These are phyloP conservation scores for Girardia tigrina DNA, from an alignment of 2,888 invertebrate species.

Conservation along the genomic window DNA sequence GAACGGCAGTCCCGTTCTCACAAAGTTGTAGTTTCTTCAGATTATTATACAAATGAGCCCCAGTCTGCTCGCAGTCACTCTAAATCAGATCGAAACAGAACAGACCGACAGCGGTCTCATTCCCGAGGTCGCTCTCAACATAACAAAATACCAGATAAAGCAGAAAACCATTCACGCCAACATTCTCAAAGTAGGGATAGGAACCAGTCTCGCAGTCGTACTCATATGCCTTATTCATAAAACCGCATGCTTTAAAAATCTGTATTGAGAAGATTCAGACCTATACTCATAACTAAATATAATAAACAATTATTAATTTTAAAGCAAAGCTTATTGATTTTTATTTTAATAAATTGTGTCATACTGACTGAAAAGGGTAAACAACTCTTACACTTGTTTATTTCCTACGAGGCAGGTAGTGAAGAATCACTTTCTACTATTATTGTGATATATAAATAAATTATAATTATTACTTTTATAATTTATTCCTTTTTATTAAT, in stretches of 20 bases:
- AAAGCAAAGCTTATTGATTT: not conserved
- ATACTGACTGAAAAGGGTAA: not conserved
- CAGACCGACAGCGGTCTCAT: not conserved
- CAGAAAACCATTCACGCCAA: not conserved
- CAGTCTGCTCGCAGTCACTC: not conserved
- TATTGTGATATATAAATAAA: no score
- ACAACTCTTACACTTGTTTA: no score
- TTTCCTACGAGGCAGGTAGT: no score
- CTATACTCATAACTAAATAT: not conserved
- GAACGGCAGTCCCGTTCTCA: slow-evolving; percentile 6
- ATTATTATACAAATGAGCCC: not conserved
- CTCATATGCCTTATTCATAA: slow-evolving; percentile 23
- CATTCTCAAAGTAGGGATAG: slow-evolving; percentile 7
- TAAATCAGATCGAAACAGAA: not conserved
- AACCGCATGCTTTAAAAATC: not conserved
- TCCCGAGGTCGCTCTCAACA: not conserved
- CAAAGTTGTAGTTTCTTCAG: slow-evolving; percentile 1
- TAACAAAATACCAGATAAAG: not conserved
- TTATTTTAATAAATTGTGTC: slow-evolving; percentile 5
- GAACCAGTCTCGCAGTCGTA: slow-evolving; percentile 11
- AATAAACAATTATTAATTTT: not conserved
- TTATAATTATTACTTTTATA: no score
- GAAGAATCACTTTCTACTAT: no score
- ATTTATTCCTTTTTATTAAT: no score
- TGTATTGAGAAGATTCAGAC: no score